These are phyloP conservation scores for Rhipidura dahli DNA, from an alignment of 2,113 vertebrate genomes.

Conservation along the genomic window DNA sequence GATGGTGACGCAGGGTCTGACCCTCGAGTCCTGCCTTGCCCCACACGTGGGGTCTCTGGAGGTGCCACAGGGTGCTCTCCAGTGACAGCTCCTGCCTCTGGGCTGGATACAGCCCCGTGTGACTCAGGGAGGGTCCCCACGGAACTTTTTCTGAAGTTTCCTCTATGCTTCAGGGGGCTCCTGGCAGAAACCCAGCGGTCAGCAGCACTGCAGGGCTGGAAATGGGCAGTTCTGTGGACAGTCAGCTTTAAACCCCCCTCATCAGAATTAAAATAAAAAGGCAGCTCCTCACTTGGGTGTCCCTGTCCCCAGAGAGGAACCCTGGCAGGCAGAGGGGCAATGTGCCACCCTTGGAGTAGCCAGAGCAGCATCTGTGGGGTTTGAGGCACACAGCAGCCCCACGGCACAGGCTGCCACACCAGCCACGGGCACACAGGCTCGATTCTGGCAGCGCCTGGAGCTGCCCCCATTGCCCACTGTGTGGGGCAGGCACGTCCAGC, in stretches of 20 bases:
- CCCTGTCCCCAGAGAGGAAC: neutral
- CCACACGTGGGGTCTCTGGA: fast-evolving
- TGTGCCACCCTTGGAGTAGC: neutral
- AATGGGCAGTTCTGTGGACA: neutral
- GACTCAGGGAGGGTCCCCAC: fast-evolving
- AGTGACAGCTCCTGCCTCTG: neutral
- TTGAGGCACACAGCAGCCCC: neutral
- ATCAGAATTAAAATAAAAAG: neutral
- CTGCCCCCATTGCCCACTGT: fast-evolving
- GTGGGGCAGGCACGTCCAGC: neutral
- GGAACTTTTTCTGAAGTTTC: neutral
- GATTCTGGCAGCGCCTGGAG: fast-evolving
- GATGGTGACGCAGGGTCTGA: neutral
- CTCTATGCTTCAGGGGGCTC: neutral
- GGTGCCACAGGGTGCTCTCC: neutral
- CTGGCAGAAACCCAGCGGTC: neutral
- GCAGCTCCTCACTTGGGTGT: neutral
- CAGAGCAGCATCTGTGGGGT: neutral
- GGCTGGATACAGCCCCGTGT: neutral
- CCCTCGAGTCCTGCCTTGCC: fast-evolving
- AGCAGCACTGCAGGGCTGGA: neutral
- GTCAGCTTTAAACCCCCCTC: neutral
- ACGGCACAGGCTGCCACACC: fast-evolving
- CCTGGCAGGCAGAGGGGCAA: fast-evolving
- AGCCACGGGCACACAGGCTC: fast-evolving